Conservation (phyloP, 1,140 invertebrate species). For the Tetramorium alpestre region DNA sequence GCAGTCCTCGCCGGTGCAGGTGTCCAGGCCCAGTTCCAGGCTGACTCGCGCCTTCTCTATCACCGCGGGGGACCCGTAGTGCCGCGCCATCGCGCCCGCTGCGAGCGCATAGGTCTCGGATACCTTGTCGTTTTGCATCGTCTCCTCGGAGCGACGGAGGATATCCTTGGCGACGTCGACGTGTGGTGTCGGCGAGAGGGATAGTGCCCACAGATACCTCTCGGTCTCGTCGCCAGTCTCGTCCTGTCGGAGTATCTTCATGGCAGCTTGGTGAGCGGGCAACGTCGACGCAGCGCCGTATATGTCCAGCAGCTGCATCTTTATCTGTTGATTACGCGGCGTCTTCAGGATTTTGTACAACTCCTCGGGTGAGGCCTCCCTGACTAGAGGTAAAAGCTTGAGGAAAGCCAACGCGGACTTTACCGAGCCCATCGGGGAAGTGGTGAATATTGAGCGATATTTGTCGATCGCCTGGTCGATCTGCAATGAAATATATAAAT, state of each 20-base stretch:
- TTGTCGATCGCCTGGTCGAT: conserved; percentile 87
- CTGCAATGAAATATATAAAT: conserved; percentile 74
- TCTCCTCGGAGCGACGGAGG: conserved; percentile 84
- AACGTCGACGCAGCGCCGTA: conserved; percentile 89
- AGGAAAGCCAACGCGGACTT: conserved; percentile 89
- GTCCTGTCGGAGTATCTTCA: conserved; percentile 88
- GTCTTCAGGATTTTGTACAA: conserved; percentile 87
- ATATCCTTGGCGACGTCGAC: conserved; percentile 88
- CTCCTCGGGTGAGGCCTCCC: conserved; percentile 87
- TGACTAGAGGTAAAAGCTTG: conserved; percentile 87
- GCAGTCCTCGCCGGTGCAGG: conserved; percentile 87
- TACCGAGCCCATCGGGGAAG: conserved; percentile 87
- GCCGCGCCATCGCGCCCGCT: conserved; percentile 87
- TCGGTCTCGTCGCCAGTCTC: conserved; percentile 88
- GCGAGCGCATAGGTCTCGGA: conserved; percentile 89
- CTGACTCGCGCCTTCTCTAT: conserved; percentile 85
- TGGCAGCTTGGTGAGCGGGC: conserved; percentile 89
- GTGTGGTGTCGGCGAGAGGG: conserved; percentile 85
- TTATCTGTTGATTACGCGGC: conserved; percentile 80
- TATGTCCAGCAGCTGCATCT: conserved; percentile 89
- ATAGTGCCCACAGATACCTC: conserved; percentile 91
- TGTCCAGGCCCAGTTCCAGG: conserved; percentile 85
- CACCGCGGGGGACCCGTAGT: conserved; percentile 74
- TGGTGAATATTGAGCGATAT: conserved; percentile 85
- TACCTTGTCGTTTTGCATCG: conserved; percentile 86